Percentiles rank a stretch among this genome's conserved stretches.
These are phyloP conservation scores for Enteromius viviparus DNA, from an alignment of 2,797 vertebrate species.

Conservation along the genomic window DNA sequence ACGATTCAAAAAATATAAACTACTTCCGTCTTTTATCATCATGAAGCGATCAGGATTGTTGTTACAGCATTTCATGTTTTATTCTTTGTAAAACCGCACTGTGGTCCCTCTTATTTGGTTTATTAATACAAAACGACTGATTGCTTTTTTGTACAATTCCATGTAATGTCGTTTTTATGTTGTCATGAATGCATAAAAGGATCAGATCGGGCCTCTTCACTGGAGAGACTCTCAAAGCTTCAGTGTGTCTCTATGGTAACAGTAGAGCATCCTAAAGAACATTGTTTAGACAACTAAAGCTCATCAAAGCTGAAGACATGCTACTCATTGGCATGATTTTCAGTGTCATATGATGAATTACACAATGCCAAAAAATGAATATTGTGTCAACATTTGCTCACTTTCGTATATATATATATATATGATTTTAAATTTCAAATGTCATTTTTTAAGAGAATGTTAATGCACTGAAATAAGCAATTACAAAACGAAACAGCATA, in stretches of 20 bases:
- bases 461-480: neutral
- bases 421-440: neutral
- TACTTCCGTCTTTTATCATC: neutral
- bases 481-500: neutral
- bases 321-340: slow-evolving; percentile 8
- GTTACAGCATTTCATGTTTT: neutral
- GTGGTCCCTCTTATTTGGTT: neutral
- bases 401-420: neutral
- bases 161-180: neutral
- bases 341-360: neutral
- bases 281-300: neutral
- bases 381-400: neutral
- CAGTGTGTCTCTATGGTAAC: slow-evolving; percentile 54
- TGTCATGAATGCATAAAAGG: slow-evolving; percentile 36
- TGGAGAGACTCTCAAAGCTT: slow-evolving; percentile 47
- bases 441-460: neutral
- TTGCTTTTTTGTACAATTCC: neutral
- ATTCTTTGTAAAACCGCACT: neutral
- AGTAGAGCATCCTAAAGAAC: slow-evolving; percentile 20
- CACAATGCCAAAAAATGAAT: neutral
- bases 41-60: neutral
- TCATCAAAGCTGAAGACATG: slow-evolving; percentile 10
- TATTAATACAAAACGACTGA: neutral
- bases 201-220: slow-evolving; percentile 11
- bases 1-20: neutral